phyloP scores from a whole-genome alignment of 2,113 vertebrate species.

The Pelecanus crispus region DNA sequence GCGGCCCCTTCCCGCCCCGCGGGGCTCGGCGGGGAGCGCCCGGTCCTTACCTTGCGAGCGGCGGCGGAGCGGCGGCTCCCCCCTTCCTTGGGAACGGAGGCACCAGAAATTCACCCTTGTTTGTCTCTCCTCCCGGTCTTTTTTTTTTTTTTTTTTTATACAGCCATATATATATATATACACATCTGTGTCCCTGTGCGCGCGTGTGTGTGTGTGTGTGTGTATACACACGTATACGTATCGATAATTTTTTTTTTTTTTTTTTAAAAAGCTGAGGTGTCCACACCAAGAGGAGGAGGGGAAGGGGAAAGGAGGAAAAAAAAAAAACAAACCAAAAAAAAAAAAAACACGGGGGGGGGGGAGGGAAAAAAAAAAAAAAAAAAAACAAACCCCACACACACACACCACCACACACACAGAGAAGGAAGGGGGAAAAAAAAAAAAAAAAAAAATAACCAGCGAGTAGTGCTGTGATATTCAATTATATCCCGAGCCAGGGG shows the following conservation, averaged over 20 bases:
- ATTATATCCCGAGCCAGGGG: background rate
- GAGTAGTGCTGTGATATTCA: background rate
- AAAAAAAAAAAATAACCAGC: background rate
- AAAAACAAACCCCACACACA: no score
- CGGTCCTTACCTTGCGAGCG: constrained; percentile 4
- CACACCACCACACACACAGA: background rate
- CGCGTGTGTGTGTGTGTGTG: background rate
- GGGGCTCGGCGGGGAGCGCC: background rate
- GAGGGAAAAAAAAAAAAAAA: background rate
- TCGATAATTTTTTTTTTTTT: background rate
- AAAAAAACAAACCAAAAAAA: background rate
- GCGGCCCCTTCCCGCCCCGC: no score
- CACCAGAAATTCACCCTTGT: background rate
- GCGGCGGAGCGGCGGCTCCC: background rate
- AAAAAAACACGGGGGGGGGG: background rate
- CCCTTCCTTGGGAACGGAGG: background rate
- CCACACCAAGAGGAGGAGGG: background rate
- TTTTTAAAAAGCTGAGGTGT: background rate
- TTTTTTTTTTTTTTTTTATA: no score
- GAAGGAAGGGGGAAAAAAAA: background rate
- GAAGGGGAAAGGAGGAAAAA: no score
- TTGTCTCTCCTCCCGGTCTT: no score
- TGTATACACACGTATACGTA: background rate
- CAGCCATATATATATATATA: background rate
- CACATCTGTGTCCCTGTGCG: background rate